Conservation (phyloP, 2,113 vertebrate genomes). For the Callopanchax toddi region DNA sequence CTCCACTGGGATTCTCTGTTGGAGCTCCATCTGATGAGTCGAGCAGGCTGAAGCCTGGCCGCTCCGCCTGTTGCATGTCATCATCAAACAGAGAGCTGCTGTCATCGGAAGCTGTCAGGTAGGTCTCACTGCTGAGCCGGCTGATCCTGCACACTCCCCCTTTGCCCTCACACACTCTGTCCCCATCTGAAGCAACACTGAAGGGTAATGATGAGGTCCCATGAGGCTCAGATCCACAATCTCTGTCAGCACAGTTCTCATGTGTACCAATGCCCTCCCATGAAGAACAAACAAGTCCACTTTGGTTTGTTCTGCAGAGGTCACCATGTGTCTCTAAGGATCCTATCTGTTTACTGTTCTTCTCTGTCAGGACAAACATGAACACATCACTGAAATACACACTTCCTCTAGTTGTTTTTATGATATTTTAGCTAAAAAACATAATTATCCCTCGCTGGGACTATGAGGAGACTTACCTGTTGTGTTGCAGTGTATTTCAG, state of each 20-base stretch:
- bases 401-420: too few relatives aligned
- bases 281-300: slow-evolving; percentile 42
- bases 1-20: slow-evolving; percentile 16
- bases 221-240: slow-evolving; percentile 72
- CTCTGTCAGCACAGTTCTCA: slow-evolving; percentile 20
- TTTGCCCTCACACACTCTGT: slow-evolving; percentile 71
- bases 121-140: slow-evolving; percentile 85
- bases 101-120: slow-evolving; percentile 92
- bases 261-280: slow-evolving; percentile 72
- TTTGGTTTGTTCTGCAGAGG: slow-evolving; percentile 66
- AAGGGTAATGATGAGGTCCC: slow-evolving; percentile 79
- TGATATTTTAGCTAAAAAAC: background rate
- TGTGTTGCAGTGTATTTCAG: slow-evolving; percentile 4
- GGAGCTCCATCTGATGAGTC: slow-evolving; percentile 19
- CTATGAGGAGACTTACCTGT: slow-evolving; percentile 32
- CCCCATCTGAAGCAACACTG: slow-evolving; percentile 83
- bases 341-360: slow-evolving; percentile 70
- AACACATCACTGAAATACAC: background rate
- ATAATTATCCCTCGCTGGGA: background rate
- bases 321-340: slow-evolving; percentile 57
- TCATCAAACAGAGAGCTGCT: slow-evolving; percentile 93
- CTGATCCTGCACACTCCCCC: slow-evolving; percentile 66
- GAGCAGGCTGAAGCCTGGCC: slow-evolving; percentile 57
- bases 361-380: slow-evolving; percentile 77
- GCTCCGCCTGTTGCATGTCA: slow-evolving; percentile 82